Evolutionary conservation across 2,797 vertebrate genomes (phyloP).

Genomic region (Pempheris klunzingeri): DNA sequence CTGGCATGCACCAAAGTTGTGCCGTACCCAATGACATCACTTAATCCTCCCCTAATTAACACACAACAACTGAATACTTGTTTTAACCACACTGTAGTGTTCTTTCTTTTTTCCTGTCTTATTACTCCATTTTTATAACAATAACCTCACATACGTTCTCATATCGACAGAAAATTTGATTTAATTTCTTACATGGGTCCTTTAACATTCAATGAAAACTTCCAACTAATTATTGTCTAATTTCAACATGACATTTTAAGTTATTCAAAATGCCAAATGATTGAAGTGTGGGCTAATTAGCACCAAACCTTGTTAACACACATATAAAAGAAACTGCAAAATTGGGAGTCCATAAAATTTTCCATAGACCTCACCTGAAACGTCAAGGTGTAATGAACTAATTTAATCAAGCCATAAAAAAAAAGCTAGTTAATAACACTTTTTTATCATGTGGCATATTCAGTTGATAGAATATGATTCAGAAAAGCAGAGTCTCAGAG

Average conservation of each 20-base stretch:
- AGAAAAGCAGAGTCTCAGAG: neutral
- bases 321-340: too few species aligned
- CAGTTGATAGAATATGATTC: neutral
- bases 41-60: conserved; percentile 5
- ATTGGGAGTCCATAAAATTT: too few species aligned
- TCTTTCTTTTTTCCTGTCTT: neutral
- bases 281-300: neutral
- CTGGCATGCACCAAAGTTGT: neutral
- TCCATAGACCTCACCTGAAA: too few species aligned
- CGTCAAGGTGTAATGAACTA: too few species aligned
- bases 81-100: neutral
- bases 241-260: neutral
- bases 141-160: neutral
- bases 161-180: neutral
- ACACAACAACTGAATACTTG: neutral
- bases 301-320: neutral
- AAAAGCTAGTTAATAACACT: neutral
- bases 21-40: neutral
- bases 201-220: conserved; percentile 13
- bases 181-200: neutral
- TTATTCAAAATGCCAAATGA: conserved; percentile 1
- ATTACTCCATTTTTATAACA: conserved; percentile 1
- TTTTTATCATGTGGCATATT: neutral
- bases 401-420: too few species aligned
- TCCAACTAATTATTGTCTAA: neutral